Evolutionary conservation across 2,113 vertebrate genomes (phyloP), one percentile per base, ranked within the genome.

Genomic region (Lamprotornis superbus): DNA sequence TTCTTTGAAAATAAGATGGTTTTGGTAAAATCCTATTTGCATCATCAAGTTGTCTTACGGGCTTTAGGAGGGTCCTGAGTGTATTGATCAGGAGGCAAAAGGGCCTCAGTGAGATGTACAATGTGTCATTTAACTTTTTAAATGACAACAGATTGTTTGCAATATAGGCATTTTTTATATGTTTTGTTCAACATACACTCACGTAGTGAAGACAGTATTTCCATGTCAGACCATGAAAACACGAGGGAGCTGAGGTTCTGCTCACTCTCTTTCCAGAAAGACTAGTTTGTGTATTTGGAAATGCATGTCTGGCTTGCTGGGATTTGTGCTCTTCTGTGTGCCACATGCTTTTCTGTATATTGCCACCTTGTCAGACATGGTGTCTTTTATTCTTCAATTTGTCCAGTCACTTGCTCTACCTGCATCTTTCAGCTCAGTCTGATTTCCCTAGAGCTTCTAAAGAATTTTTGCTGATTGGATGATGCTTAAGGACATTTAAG

Each of bases 341-440:
- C 52, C 59, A 13, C 5, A 4, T 0, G 0, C 60, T 87, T 56
- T 60, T 9, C 33, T 68, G 1, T 39, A 15, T 60, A 21, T 35
- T 27, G 14, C 56, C 1, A 1, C 33, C 42, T 68, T 83, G 19
- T 64, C 31, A 60, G 42, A 59, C 17, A 14, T 0, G 0, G 16
- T 44, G 13, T 57, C 17, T 49, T 76, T 55, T 83, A 61, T 85
- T 15, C 55, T 87, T 81, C 1, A 1, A 0, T 81, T 78, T 91
- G 33, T 89, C 28, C 15, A 40, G 20, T n/a, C 25, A 12, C 19
- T 74, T 91, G 22, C 14, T 80, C 22, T 68, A 35, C 31, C 19
- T 9, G 20, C 14, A 37, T 69, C n/a, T 27, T 49, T 90, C 74
- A 57, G 50, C 19, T 86, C 27, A 53, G 10, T 28, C 22, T 71